These are phyloP conservation scores for Homalodisca vitripennis DNA, from an alignment of 1,140 invertebrate species.

Conservation along the genomic window DNA sequence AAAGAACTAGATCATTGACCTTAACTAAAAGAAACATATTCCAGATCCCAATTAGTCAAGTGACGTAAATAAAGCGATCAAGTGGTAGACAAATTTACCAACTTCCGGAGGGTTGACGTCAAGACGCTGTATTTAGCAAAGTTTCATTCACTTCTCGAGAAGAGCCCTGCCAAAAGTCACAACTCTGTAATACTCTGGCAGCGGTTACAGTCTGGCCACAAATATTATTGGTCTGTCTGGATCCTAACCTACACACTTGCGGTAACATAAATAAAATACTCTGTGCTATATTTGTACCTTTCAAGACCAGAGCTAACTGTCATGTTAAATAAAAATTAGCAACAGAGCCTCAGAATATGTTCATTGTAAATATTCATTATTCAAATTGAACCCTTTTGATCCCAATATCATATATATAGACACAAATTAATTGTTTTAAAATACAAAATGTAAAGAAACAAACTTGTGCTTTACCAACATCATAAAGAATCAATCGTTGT, in stretches of 20 bases:
- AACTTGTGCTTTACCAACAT: too few relatives aligned
- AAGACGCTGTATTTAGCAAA: constrained; percentile 7
- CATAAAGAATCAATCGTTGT: too few relatives aligned
- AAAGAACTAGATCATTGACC: background rate
- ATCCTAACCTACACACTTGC: background rate
- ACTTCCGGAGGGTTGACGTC: constrained; percentile 18
- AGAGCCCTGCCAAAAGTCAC: background rate
- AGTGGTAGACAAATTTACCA: constrained; percentile 23
- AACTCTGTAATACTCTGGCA: background rate
- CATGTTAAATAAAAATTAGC: too few relatives aligned
- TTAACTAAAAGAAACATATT: background rate
- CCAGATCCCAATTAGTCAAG: background rate
- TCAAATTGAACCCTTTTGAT: too few relatives aligned
- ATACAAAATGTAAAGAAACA: too few relatives aligned
- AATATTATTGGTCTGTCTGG: background rate
- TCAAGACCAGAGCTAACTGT: too few relatives aligned
- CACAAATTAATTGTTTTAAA: too few relatives aligned
- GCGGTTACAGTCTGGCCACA: background rate
- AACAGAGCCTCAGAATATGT: too few relatives aligned
- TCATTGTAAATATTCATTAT: too few relatives aligned
- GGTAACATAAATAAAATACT: too few relatives aligned
- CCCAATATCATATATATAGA: too few relatives aligned
- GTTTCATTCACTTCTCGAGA: background rate
- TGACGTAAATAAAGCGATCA: background rate
- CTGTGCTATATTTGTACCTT: too few relatives aligned